Conservation (phyloP, 2,797 vertebrate genomes). For the Chloroceryle amazona region DNA sequence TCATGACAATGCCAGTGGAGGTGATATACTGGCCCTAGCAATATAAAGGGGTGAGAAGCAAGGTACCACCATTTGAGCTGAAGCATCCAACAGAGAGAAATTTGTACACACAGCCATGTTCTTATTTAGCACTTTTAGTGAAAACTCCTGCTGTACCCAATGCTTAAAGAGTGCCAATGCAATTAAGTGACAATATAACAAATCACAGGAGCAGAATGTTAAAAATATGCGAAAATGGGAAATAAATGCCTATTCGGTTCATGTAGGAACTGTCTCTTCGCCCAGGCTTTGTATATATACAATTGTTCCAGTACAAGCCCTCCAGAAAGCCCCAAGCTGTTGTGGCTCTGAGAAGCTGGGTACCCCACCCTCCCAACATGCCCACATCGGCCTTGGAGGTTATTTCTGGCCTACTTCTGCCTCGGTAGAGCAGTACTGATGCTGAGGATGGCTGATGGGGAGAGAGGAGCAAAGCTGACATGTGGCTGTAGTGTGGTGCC, state of each 20-base stretch:
- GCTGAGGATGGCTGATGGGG: background rate
- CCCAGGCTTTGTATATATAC: background rate
- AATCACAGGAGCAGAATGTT: background rate
- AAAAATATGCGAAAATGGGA: background rate
- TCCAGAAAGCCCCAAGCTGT: background rate
- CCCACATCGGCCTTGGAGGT: background rate
- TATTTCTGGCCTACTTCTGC: background rate
- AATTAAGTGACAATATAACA: background rate
- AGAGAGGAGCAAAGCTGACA: background rate
- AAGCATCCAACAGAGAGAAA: background rate
- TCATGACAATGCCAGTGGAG: background rate
- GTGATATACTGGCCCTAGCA: background rate
- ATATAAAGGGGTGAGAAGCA: background rate
- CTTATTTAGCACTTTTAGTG: background rate
- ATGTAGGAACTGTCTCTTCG: background rate
- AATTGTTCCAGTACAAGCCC: background rate
- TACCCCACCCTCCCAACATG: fast-evolving
- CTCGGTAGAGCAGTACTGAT: background rate
- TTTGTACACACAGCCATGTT: background rate
- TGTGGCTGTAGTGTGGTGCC: background rate
- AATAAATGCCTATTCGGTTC: background rate
- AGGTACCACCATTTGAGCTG: background rate
- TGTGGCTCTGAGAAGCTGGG: background rate
- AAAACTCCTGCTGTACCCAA: background rate
- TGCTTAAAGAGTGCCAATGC: background rate